Evolutionary conservation across 2,113 vertebrate genomes (phyloP), one percentile per base, ranked within the genome.

Genomic region (Ramphastos sulfuratus): DNA sequence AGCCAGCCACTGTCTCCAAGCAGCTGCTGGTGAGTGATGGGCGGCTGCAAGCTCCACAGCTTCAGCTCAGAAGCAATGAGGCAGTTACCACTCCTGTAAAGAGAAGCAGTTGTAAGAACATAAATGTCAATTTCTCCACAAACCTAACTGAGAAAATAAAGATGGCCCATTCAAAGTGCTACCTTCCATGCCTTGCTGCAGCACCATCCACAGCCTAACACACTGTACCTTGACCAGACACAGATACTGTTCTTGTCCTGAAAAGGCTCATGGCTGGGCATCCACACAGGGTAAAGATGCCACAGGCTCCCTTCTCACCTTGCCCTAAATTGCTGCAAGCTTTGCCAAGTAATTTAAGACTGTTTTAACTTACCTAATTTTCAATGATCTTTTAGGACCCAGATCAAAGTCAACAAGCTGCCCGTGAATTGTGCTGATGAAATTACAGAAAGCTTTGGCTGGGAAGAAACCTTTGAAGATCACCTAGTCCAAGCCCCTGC

Each of bases 1-100:
- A 0, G 52, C 33, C 28, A 25, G 87, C 21, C 6, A 0, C 20
- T 42, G 58, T 21, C 65, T 28, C 52, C 3, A 1, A n/a, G 37
- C 37, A 27, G 69, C 46, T 33, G 15, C 2, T 15, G 19, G n/a
- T 21, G 10, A 33, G 44, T 16, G 44, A 46, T 18, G 8, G 65
- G 39, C 24, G 25, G 37, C 1, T 39, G 37, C n/a, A 24, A 48
- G 55, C 19, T 18, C 12, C 37, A 12, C 37, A 28, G 44, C 10
- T 48, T 39, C 23, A 4, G 8, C 12, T 42, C 5, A 54, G 65
- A 58, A 65, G 59, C 18, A 25, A 8, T 3, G 21, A 15, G n/a
- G 37, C 74, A 66, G 15, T 60, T 46, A 28, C 27, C 4, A 39
- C 18, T 25, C 6, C 3, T 6, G 33, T 24, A 70, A 56, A 9